A percentile compares a stretch with the other conserved stretches of the same genome.
These are phyloP conservation scores for Eulemur rubriventer DNA, from an alignment of 2,797 vertebrate genomes.

Conservation along the genomic window DNA sequence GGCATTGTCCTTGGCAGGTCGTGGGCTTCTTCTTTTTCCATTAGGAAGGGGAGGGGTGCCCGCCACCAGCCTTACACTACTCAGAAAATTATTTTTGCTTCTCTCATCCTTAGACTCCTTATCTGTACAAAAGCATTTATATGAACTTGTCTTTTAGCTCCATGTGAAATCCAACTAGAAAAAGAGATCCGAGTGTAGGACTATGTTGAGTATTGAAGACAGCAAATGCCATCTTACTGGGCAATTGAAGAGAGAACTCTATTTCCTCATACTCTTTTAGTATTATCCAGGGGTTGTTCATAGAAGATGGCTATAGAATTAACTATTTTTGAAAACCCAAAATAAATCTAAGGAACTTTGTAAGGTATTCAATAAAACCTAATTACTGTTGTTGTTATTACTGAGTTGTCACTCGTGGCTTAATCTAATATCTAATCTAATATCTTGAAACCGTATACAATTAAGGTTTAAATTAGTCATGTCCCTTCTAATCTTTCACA, in stretches of 20 bases:
- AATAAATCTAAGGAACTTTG: conserved; percentile 3
- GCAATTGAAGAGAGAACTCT: background rate
- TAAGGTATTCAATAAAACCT: background rate
- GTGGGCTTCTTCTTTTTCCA: too few relatives aligned
- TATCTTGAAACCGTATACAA: background rate
- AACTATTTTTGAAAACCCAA: background rate
- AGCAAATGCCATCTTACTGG: background rate
- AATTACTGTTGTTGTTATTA: background rate
- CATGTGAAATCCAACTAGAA: conserved; percentile 10
- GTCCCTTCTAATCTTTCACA: background rate
- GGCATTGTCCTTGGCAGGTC: too few relatives aligned
- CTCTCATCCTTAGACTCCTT: background rate
- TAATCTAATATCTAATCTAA: conserved; percentile 41
- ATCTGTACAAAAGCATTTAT: background rate
- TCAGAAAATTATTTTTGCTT: conserved; percentile 10
- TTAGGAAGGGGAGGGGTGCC: too few relatives aligned
- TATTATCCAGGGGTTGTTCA: background rate
- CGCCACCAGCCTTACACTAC: too few relatives aligned
- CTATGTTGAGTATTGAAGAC: background rate
- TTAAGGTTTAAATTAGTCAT: conserved; percentile 3
- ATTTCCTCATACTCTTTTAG: background rate
- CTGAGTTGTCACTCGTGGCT: background rate
- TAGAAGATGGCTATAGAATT: background rate
- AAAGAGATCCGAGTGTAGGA: background rate
- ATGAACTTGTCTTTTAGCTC: background rate